These are phyloP conservation scores for Nesospiza acunhae DNA, from an alignment of 2,113 vertebrate genomes.

Conservation along the genomic window DNA sequence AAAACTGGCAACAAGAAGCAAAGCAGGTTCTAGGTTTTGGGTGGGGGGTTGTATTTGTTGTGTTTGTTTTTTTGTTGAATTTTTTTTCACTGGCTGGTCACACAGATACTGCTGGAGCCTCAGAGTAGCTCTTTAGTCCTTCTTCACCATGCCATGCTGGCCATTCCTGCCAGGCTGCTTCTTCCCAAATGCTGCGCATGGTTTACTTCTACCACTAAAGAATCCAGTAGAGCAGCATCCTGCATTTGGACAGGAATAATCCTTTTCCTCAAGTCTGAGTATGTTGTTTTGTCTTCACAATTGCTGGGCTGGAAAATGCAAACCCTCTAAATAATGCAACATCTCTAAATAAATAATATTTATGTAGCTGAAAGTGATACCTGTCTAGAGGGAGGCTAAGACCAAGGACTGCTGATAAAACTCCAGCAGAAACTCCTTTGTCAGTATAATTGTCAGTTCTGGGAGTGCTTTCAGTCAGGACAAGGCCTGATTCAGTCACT, in stretches of 20 bases:
- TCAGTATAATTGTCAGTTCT: neutral
- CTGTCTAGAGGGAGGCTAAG: neutral
- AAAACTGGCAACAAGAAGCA: neutral
- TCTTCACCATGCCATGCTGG: neutral
- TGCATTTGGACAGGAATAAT: neutral
- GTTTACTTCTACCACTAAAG: neutral
- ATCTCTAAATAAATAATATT: neutral
- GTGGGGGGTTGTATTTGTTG: accelerated
- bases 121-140: neutral
- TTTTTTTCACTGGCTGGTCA: neutral
- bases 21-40: neutral
- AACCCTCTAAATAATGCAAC: neutral
- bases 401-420: neutral
- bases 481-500: neutral
- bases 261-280: neutral
- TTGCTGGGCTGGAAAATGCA: neutral
- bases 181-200: neutral
- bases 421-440: neutral
- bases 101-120: neutral
- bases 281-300: neutral
- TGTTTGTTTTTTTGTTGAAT: neutral
- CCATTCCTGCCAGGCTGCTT: neutral
- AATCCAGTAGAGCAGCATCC: neutral
- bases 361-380: neutral
- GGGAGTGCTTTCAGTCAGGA: neutral